A percentile compares a stretch with the other conserved stretches of the same genome.
Conservation (phyloP, 2,797 vertebrate species). For the Syncerus caffer region DNA sequence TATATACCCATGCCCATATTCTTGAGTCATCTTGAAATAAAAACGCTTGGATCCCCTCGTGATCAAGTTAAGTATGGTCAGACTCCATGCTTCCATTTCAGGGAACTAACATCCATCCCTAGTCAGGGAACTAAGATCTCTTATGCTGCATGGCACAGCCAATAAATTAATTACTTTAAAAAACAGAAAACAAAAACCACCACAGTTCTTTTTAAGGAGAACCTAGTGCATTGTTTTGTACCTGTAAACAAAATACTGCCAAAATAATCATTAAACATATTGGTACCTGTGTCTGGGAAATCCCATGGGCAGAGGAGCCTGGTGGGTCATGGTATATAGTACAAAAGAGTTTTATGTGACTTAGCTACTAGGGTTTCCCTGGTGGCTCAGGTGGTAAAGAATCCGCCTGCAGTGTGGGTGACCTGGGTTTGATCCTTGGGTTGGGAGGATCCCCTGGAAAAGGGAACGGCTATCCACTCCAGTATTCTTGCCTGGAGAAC, state of each 20-base stretch:
- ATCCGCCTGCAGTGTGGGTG: neutral
- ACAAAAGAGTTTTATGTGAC: neutral
- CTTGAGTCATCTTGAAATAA: slow-evolving; percentile 39
- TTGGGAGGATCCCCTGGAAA: neutral
- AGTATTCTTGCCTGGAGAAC: neutral
- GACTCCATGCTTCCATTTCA: neutral
- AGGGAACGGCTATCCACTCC: neutral
- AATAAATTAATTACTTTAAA: neutral
- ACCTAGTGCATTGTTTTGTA: slow-evolving; percentile 5
- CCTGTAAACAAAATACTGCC: neutral
- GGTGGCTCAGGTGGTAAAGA: neutral
- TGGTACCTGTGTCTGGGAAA: neutral
- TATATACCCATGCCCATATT: neutral
- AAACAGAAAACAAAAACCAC: neutral
- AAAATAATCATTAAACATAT: slow-evolving; percentile 11
- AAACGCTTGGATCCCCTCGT: neutral
- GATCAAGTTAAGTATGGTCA: neutral
- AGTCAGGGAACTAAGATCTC: neutral
- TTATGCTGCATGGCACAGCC: neutral
- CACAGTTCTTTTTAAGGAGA: slow-evolving; percentile 26
- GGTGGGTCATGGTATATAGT: neutral
- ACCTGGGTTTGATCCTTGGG: neutral
- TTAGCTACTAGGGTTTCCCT: neutral
- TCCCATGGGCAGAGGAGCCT: neutral
- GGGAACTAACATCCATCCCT: neutral